Evolutionary conservation across 1,140 invertebrate species (phyloP).

Genomic region (Drosophila takahashii): DNA sequence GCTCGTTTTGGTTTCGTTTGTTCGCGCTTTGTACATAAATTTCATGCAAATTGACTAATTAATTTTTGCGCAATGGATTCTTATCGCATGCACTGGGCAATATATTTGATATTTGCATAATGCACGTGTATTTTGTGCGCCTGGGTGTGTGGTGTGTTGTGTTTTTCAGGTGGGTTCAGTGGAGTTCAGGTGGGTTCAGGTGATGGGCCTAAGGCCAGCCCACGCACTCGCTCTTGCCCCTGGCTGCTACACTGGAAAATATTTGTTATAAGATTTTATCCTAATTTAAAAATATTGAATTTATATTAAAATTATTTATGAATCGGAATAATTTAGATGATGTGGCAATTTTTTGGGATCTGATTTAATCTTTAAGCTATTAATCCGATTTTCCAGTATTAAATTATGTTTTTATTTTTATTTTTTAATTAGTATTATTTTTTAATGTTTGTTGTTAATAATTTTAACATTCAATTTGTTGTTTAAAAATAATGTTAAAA

Average conservation of each 20-base stretch:
- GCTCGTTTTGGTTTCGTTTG: conserved; percentile 67
- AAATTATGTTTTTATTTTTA: too few species aligned
- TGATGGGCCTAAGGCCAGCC: conserved; percentile 12
- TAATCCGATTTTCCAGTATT: too few species aligned
- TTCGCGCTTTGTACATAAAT: conserved; percentile 83
- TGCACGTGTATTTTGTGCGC: conserved; percentile 33
- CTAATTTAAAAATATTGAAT: not conserved
- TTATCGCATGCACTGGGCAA: conserved; percentile 73
- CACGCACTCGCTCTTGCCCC: conserved; percentile 28
- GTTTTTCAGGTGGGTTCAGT: conserved; percentile 3
- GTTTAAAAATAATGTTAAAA: not conserved
- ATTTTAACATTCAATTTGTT: too few species aligned
- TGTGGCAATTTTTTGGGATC: too few species aligned
- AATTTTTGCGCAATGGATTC: conserved; percentile 80
- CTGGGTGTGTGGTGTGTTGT: not conserved
- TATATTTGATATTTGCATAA: conserved; percentile 68
- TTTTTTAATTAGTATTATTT: too few species aligned
- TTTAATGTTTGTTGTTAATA: too few species aligned
- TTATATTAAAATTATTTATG: too few species aligned
- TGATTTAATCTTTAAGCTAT: too few species aligned
- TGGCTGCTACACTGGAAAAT: not conserved
- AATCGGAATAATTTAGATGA: too few species aligned
- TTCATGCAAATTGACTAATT: conserved; percentile 83
- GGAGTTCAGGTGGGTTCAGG: conserved; percentile 6
- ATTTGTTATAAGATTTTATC: too few species aligned